These are phyloP conservation scores for Halcyon senegalensis DNA, from an alignment of 2,113 vertebrate genomes.

Conservation along the genomic window DNA sequence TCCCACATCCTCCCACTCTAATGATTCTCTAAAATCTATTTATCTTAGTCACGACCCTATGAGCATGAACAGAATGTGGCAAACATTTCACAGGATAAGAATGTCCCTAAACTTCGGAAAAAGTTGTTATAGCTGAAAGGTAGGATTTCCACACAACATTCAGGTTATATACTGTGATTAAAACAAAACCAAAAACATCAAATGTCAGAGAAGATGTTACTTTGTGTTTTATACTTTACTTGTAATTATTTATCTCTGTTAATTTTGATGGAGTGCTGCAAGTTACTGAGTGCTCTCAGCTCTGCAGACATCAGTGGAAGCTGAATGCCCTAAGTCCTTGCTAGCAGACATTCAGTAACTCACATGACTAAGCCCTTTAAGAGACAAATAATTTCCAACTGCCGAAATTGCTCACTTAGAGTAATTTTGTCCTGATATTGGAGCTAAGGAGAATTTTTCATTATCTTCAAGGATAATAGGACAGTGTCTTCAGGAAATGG, in stretches of 20 bases:
- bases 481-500: neutral
- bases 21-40: conserved; percentile 72
- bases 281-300: neutral
- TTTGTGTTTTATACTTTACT: neutral
- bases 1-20: conserved; percentile 74
- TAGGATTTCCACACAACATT: conserved; percentile 36
- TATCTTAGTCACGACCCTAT: conserved; percentile 76
- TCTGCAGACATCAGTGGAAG: neutral
- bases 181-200: neutral
- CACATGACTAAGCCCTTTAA: neutral
- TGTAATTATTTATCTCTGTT: neutral
- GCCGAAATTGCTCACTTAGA: neutral
- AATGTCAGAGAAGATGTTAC: neutral
- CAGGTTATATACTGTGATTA: neutral
- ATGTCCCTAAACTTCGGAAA: conserved; percentile 16
- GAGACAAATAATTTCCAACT: neutral
- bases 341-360: neutral
- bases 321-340: neutral
- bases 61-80: conserved; percentile 69
- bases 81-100: conserved; percentile 51
- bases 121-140: conserved; percentile 41
- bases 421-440: neutral
- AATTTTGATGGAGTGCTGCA: neutral
- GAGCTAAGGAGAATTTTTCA: neutral
- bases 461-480: neutral